phyloP scores from a whole-genome alignment of 2,113 vertebrate genomes.

The Okapia johnstoni region DNA sequence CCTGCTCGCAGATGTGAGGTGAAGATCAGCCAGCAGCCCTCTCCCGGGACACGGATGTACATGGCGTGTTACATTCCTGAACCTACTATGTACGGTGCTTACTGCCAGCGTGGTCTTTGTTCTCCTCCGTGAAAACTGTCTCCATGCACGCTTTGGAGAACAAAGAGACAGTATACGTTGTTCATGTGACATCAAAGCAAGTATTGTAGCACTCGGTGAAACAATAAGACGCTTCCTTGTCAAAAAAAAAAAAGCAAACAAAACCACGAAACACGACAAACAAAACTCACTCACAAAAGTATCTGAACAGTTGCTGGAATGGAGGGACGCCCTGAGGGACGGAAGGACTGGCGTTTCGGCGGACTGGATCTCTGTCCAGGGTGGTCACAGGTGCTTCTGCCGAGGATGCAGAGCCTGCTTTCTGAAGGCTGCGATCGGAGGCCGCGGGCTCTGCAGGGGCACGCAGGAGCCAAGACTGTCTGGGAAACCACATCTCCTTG shows the following conservation, averaged over 20 bases:
- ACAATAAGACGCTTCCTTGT: conserved; percentile 82
- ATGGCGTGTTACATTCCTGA: conserved; percentile 88
- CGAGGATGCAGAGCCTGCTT: conserved; percentile 75
- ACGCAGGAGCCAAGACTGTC: conserved; percentile 76
- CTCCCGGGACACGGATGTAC: conserved; percentile 87
- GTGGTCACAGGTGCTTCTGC: conserved; percentile 80
- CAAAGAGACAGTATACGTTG: conserved; percentile 87
- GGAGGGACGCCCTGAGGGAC: conserved; percentile 62
- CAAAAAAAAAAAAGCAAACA: conserved; percentile 70
- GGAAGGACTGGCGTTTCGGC: conserved; percentile 63
- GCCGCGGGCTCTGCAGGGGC: conserved; percentile 68
- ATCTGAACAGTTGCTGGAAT: conserved; percentile 52
- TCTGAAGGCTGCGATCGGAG: conserved; percentile 76
- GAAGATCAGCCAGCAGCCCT: conserved; percentile 88
- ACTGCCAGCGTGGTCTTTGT: conserved; percentile 85
- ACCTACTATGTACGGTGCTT: conserved; percentile 96
- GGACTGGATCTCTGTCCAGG: conserved; percentile 74
- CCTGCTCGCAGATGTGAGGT: conserved; percentile 93
- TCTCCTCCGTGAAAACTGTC: conserved; percentile 83
- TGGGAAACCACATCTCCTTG: conserved; percentile 72
- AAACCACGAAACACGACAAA: conserved; percentile 57
- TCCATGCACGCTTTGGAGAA: conserved; percentile 81
- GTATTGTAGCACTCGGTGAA: conserved; percentile 85
- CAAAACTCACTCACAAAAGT: conserved; percentile 54
- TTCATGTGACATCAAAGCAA: conserved; percentile 86